phyloP scores from a whole-genome alignment of 2,113 vertebrate genomes.

The Phalacrocorax carbo region DNA sequence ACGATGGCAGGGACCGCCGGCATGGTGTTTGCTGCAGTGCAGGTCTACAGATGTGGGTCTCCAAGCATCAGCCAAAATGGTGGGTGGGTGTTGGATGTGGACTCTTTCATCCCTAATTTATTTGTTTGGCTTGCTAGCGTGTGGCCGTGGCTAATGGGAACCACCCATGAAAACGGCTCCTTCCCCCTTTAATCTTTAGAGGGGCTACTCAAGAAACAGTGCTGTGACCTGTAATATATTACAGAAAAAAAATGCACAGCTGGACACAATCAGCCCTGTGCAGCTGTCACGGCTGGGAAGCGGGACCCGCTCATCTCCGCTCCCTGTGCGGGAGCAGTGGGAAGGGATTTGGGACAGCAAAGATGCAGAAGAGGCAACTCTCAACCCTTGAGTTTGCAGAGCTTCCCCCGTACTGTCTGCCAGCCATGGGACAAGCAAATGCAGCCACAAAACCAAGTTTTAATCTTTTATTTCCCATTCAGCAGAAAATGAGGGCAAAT shows the following conservation, averaged over 20 bases:
- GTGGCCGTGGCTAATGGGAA: constrained; percentile 32
- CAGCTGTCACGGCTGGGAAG: not conserved
- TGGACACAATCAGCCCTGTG: constrained; percentile 41
- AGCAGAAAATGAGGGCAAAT: not conserved
- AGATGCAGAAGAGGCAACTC: not conserved
- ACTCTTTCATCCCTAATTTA: not conserved
- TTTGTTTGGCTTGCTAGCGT: constrained; percentile 22
- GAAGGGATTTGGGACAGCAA: not conserved
- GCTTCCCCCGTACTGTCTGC: not conserved
- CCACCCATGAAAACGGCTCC: constrained; percentile 48
- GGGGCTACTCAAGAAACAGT: constrained; percentile 46
- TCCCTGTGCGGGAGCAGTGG: not conserved
- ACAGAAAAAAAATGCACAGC: constrained; percentile 47
- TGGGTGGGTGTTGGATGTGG: not conserved
- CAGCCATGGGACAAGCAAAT: not conserved
- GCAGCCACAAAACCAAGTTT: not conserved
- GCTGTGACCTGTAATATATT: constrained; percentile 28
- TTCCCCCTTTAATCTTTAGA: constrained; percentile 59
- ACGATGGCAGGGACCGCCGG: accelerated
- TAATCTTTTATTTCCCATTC: not conserved
- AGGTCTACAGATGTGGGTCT: not conserved
- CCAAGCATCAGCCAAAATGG: not conserved
- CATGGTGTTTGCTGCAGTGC: not conserved
- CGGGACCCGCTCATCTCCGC: not conserved
- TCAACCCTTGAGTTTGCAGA: not conserved